phyloP scores from a whole-genome alignment of 2,113 vertebrate species.

The Ochotona curzoniae region DNA sequence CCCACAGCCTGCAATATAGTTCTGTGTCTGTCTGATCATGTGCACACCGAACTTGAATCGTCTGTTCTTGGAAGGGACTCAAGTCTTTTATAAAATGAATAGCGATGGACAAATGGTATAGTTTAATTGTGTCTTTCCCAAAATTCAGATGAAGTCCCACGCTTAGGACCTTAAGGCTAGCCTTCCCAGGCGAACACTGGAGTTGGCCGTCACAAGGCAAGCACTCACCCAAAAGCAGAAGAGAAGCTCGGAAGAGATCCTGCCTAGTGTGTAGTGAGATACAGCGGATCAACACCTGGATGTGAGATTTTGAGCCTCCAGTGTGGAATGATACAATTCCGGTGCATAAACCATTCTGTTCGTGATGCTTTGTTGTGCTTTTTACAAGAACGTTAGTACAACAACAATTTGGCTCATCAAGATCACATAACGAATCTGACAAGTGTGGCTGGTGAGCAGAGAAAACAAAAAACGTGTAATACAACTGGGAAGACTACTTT shows the following conservation, averaged over 20 bases:
- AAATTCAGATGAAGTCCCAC: not conserved
- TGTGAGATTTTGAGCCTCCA: not conserved
- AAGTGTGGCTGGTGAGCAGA: not conserved
- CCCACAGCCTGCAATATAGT: not conserved
- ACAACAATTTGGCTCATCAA: not conserved
- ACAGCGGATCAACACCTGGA: rapidly evolving
- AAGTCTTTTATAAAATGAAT: not conserved
- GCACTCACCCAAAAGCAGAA: not conserved
- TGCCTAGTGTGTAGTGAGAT: not conserved
- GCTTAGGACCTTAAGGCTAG: not conserved
- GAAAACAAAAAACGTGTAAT: not conserved
- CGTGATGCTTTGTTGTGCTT: not conserved
- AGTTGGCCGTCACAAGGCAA: not conserved
- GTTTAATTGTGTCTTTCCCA: not conserved
- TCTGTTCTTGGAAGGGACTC: not conserved
- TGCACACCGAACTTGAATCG: not conserved
- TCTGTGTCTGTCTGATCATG: not conserved
- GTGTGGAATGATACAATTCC: not conserved
- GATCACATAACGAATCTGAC: not conserved
- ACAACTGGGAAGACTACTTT: not conserved
- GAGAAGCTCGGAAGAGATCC: not conserved
- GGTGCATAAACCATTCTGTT: not conserved
- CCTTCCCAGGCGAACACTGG: not conserved
- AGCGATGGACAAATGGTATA: not conserved
- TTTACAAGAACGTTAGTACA: not conserved